Evolutionary conservation across 2,888 invertebrate genomes (phyloP).

Genomic region (Apamea sordens): DNA sequence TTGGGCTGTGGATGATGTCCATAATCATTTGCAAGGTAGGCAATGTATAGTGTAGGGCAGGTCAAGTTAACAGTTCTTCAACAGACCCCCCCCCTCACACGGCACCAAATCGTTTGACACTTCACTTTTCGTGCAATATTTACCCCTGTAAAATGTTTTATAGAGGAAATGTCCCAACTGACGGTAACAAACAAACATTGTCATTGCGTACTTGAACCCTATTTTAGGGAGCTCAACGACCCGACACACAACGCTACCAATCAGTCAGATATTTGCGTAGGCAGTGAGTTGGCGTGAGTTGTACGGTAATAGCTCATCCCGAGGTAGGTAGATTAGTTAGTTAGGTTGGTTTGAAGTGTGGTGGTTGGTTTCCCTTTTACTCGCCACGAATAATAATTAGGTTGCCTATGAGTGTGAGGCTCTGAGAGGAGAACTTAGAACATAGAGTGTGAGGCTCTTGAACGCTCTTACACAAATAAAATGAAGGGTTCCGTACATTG

Average conservation of each 20-base stretch:
- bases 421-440: too few relatives aligned
- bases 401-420: background rate
- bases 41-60: background rate
- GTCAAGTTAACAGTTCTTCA: background rate
- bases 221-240: slow-evolving; percentile 38
- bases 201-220: slow-evolving; percentile 23
- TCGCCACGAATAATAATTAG: background rate
- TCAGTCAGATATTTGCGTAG: slow-evolving; percentile 25
- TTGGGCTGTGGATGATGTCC: too few relatives aligned
- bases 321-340: background rate
- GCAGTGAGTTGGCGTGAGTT: slow-evolving; percentile 17
- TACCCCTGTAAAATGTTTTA: background rate
- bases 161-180: background rate
- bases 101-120: background rate
- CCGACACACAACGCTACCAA: slow-evolving; percentile 14
- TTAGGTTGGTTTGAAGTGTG: background rate
- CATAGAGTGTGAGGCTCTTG: background rate
- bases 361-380: background rate
- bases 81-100: background rate
- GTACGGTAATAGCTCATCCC: background rate
- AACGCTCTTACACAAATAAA: background rate
- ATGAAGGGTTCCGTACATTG: too few relatives aligned
- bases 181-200: background rate
- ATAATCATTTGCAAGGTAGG: background rate
- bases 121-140: background rate